phyloP scores from a whole-genome alignment of 2,113 vertebrate genomes.

The Poeciliopsis prolifica region DNA sequence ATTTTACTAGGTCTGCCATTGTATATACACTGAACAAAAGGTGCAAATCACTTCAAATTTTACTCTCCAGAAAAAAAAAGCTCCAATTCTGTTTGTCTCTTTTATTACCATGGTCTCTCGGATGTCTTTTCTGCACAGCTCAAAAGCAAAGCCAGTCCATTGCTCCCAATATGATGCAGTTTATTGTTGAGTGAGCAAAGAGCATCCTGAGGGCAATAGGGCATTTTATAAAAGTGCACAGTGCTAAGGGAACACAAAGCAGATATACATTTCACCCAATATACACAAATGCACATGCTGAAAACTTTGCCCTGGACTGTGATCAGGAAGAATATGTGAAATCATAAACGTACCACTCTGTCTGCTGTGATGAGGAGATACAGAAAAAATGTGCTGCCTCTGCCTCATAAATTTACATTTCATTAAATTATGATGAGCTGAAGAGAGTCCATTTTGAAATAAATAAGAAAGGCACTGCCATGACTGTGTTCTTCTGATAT shows the following conservation, averaged over 20 bases:
- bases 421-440: background rate
- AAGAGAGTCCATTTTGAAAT: background rate
- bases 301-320: background rate
- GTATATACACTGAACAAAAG: conserved; percentile 56
- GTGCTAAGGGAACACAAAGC: conserved; percentile 39
- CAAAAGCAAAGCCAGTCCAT: conserved; percentile 39
- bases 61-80: conserved; percentile 30
- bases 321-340: background rate
- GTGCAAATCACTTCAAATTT: conserved; percentile 60
- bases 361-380: background rate
- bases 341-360: background rate
- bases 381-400: background rate
- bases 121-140: conserved; percentile 36
- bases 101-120: conserved; percentile 43
- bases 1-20: conserved; percentile 39
- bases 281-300: conserved; percentile 13
- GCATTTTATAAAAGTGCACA: conserved; percentile 59
- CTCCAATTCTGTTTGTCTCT: conserved; percentile 30
- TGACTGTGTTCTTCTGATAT: background rate
- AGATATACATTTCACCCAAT: conserved; percentile 29
- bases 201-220: conserved; percentile 65
- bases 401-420: background rate
- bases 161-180: conserved; percentile 39
- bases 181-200: conserved; percentile 71
- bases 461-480: background rate